A percentile compares a stretch with the other conserved stretches of the same genome.
These are phyloP conservation scores for Pseudotriccus pelzelni DNA, from an alignment of 2,797 vertebrate genomes.

Conservation along the genomic window DNA sequence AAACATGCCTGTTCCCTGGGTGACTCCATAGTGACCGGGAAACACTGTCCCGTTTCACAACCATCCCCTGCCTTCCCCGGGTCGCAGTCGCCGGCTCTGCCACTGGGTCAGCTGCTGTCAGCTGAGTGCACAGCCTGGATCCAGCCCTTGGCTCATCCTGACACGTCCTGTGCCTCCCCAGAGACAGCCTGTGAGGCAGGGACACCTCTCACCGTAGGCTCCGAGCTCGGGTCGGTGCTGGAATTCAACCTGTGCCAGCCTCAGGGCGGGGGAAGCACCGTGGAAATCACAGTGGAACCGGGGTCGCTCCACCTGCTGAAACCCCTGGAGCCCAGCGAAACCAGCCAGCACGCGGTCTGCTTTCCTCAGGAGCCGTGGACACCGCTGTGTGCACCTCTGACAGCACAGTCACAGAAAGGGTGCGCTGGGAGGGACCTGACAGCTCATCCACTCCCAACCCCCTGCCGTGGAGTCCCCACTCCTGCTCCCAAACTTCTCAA, in stretches of 20 bases:
- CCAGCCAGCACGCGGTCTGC: not conserved
- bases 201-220: not conserved
- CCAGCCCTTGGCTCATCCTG: not conserved
- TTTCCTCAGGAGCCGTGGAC: not conserved
- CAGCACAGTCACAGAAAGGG: not conserved
- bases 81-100: not conserved
- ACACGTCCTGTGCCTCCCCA: not conserved
- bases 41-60: not conserved
- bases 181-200: not conserved
- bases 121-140: not conserved
- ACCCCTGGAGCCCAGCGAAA: not conserved
- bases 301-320: not conserved
- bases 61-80: not conserved
- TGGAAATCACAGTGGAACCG: not conserved
- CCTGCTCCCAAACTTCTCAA: not conserved
- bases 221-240: not conserved
- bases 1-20: slow-evolving; percentile 28
- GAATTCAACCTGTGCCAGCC: not conserved
- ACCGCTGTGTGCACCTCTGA: not conserved
- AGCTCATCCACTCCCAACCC: not conserved
- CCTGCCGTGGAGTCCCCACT: not conserved
- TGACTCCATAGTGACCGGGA: slow-evolving; percentile 22
- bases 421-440: not conserved
- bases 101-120: not conserved
- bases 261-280: not conserved